A percentile compares a stretch with the other conserved stretches of the same genome.
phyloP scores from a whole-genome alignment of 2,888 invertebrate genomes.

The Flexamia atlantica region DNA sequence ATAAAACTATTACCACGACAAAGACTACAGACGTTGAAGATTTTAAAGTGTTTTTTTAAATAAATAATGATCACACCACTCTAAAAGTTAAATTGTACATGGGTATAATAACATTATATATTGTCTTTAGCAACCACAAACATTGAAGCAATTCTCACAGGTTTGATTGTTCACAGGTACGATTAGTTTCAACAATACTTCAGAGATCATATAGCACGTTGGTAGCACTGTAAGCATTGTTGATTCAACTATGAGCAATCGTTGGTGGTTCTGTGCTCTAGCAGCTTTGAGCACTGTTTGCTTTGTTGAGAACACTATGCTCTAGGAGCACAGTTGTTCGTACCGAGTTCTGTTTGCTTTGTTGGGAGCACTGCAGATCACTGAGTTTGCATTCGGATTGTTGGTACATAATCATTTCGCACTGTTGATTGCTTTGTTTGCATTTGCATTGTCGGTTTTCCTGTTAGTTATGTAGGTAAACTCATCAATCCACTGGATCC shows the following conservation, averaged over 20 bases:
- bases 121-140: not conserved
- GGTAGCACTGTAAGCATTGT: conserved; percentile 7
- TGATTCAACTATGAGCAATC: no score
- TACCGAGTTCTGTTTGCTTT: no score
- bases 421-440: not conserved
- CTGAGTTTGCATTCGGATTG: not conserved
- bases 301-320: no score
- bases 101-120: not conserved
- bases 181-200: conserved; percentile 9
- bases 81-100: not conserved
- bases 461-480: not conserved
- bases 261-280: conserved; percentile 4
- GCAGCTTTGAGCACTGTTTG: no score
- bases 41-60: no score
- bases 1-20: no score
- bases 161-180: conserved; percentile 36
- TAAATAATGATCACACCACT: no score
- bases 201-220: conserved; percentile 23
- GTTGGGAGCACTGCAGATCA: no score
- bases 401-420: not conserved
- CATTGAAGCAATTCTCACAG: not conserved
- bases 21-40: no score
- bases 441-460: not conserved
- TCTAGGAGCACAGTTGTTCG: no score
- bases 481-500: conserved; percentile 73